phyloP scores from a whole-genome alignment of 2,888 invertebrate genomes.

The Trilocha varians region DNA sequence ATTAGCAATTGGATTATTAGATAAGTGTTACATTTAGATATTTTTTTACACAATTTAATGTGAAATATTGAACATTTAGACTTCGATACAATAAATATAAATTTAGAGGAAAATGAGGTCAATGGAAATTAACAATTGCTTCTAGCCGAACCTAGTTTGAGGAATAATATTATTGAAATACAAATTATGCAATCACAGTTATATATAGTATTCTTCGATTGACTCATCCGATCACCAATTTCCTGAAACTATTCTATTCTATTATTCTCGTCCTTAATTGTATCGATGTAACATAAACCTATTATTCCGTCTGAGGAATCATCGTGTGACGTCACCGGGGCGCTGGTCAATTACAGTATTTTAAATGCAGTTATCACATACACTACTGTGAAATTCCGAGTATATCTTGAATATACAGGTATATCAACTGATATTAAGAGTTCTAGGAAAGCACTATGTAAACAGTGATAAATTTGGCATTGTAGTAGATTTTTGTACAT shows the following conservation, averaged over 20 bases:
- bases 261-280: not conserved
- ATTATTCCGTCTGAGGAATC: not conserved
- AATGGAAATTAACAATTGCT: too few species aligned
- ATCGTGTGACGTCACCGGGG: not conserved
- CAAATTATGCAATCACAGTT: not conserved
- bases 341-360: not conserved
- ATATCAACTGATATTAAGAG: conserved; percentile 7
- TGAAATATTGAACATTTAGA: too few species aligned
- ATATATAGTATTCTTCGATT: not conserved
- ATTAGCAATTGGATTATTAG: too few species aligned
- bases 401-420: not conserved
- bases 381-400: not conserved
- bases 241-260: not conserved
- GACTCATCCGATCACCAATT: not conserved
- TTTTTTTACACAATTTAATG: too few species aligned
- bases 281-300: not conserved
- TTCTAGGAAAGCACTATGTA: not conserved
- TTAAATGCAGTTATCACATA: not conserved
- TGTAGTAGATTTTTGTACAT: not conserved
- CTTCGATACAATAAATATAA: too few species aligned
- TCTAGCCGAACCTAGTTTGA: too few species aligned
- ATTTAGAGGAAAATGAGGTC: too few species aligned
- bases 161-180: too few species aligned
- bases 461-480: not conserved
- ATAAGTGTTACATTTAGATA: too few species aligned